Evolutionary conservation across 2,113 vertebrate genomes (phyloP).

Genomic region (Candoia aspera): DNA sequence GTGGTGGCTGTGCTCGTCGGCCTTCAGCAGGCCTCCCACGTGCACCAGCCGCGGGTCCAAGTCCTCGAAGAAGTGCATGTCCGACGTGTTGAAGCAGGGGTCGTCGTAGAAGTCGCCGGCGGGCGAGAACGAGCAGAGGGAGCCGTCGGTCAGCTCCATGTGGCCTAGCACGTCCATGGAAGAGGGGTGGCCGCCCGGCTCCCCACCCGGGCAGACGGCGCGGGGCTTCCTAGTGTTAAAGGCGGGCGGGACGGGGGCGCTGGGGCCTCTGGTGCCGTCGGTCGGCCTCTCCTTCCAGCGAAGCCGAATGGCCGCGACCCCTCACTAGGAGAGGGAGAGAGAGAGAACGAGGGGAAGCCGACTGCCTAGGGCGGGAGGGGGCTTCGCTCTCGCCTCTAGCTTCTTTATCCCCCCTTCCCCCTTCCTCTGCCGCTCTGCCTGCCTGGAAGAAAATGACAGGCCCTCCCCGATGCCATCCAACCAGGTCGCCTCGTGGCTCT

Average conservation of each 20-base stretch:
- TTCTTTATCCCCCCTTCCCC: not conserved
- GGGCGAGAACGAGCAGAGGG: slow-evolving; percentile 85
- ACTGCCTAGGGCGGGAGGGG: not conserved
- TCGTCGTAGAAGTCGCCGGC: slow-evolving; percentile 96
- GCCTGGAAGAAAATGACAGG: not conserved
- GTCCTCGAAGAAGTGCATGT: slow-evolving; percentile 98
- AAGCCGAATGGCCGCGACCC: not conserved
- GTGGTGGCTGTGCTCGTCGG: slow-evolving; percentile 78
- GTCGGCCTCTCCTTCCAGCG: not conserved
- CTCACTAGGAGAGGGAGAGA: not conserved
- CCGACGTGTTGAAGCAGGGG: slow-evolving; percentile 93
- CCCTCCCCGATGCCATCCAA: not conserved
- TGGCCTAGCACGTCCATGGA: slow-evolving; percentile 80
- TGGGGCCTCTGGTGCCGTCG: not conserved
- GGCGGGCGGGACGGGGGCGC: not conserved
- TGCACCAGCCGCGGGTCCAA: slow-evolving; percentile 94
- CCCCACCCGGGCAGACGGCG: not conserved
- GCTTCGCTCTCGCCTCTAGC: not conserved
- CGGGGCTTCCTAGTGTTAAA: not conserved
- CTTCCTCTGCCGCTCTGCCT: not conserved
- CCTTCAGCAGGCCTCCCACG: slow-evolving; percentile 86
- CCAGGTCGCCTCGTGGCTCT: slow-evolving; percentile 25
- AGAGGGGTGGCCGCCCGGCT: not conserved
- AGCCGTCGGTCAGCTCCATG: slow-evolving; percentile 86
- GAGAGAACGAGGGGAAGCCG: not conserved